Evolutionary conservation across 2,113 vertebrate species (phyloP), one percentile per base, ranked within the genome.

Genomic region (Heterocephalus glaber): DNA sequence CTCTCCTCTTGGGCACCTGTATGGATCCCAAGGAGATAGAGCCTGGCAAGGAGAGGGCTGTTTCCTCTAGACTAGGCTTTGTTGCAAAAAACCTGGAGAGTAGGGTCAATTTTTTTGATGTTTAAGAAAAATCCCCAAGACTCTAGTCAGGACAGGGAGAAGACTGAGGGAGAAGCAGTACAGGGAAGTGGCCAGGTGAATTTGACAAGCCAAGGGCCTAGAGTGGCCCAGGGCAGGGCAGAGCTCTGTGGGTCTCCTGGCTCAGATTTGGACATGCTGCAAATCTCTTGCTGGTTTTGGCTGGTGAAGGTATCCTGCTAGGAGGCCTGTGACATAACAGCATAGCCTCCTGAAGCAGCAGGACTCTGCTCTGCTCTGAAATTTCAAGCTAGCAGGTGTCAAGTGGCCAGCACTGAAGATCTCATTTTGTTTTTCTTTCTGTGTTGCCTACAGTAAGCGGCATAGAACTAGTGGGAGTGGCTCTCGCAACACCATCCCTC

Each of bases 41-140:
- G 49, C n/a, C 68, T 1, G 77, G 47, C 44, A 88, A 93, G 49
- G 56, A 82, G 63, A 47, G 12, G 8, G 28, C 52, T 54, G 16
- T 83, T 47, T 89, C 56, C 41, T 88, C 52, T 81, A 63, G 38
- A 70, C 44, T 13, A 76, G 19, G 30, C 20, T 35, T 79, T 74
- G 22, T 13, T 88, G 95, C 61, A 74, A 52, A 89, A 89, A 61
- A 86, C 79, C 26, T 30, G 24, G 77, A 70, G n/a, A 56, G 13
- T 4, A 1, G 35, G 44, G 30, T 66, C 28, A 19, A n/a, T 30
- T 60, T 92, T n/a, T 63, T n/a, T 76, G 17, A 33, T 76, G 28
- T 84, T 56, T 85, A 91, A 38, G 74, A 66, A 91, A 92, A 94
- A 85, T 56, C 30, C 24, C n/a, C 77, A 74, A 76, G 26, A 60